Conservation (phyloP, 2,888 invertebrate genomes). For the Strigamia maritima region DNA sequence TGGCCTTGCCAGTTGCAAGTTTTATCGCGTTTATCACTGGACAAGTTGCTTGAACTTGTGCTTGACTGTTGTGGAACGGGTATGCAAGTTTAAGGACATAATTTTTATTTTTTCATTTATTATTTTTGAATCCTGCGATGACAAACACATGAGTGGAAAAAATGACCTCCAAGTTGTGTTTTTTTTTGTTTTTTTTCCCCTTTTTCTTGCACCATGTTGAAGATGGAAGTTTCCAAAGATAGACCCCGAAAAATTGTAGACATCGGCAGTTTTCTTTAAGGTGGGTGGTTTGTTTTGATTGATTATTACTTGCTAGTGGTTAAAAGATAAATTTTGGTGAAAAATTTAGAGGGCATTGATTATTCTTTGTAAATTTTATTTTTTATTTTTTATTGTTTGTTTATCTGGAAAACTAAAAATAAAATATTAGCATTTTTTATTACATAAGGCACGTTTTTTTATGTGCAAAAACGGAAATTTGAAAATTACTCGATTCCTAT, state of each 20-base stretch:
- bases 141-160: conserved; percentile 1
- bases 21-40: neutral
- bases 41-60: neutral
- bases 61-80: neutral
- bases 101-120: neutral
- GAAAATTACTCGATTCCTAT: neutral
- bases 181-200: neutral
- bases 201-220: conserved; percentile 12
- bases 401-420: too few relatives aligned
- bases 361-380: too few relatives aligned
- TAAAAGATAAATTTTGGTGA: neutral
- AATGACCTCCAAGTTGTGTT: conserved; percentile 7
- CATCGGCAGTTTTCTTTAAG: neutral
- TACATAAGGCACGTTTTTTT: too few relatives aligned
- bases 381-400: too few relatives aligned
- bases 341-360: too few relatives aligned
- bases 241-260: conserved; percentile 12
- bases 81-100: neutral
- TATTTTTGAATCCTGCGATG: neutral
- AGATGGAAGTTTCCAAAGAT: conserved; percentile 6
- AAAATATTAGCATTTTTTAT: too few relatives aligned
- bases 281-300: conserved; percentile 13
- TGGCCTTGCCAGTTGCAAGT: neutral
- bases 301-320: neutral
- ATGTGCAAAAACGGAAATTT: neutral